A percentile compares a stretch with the other conserved stretches of the same genome.
Conservation (phyloP, 2,113 vertebrate species). For the Poeciliopsis prolifica region DNA sequence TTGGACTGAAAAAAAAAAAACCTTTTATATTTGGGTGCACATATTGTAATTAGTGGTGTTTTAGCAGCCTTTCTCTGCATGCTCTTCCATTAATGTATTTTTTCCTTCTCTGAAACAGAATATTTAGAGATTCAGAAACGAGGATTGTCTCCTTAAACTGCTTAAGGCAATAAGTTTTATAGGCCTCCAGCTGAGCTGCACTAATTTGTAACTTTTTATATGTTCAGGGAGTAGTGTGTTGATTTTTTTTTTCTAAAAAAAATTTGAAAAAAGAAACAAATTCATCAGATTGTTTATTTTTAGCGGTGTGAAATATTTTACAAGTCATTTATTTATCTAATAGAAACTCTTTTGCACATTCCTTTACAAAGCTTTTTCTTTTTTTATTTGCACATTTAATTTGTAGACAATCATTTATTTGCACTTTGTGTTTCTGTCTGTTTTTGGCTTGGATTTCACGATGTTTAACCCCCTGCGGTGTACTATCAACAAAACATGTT, state of each 20-base stretch:
- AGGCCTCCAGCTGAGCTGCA: slow-evolving; percentile 78
- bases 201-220: slow-evolving; percentile 78
- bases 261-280: slow-evolving; percentile 22
- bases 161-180: slow-evolving; percentile 75
- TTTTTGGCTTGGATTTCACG: slow-evolving; percentile 7
- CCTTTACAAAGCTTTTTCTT: no score
- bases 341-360: slow-evolving; percentile 4
- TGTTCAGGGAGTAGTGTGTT: slow-evolving; percentile 68
- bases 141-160: slow-evolving; percentile 63
- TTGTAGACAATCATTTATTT: slow-evolving; percentile 60
- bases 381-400: slow-evolving; percentile 57
- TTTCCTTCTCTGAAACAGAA: slow-evolving; percentile 57
- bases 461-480: slow-evolving; percentile 46
- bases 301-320: slow-evolving; percentile 31
- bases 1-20: slow-evolving; percentile 6
- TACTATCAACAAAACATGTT: slow-evolving; percentile 56
- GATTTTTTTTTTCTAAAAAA: slow-evolving; percentile 52
- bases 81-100: slow-evolving; percentile 55
- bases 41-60: slow-evolving; percentile 54
- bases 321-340: slow-evolving; percentile 27
- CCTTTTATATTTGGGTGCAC: slow-evolving; percentile 52
- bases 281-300: slow-evolving; percentile 46
- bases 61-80: slow-evolving; percentile 61
- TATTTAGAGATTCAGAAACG: slow-evolving; percentile 63
- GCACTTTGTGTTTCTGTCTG: slow-evolving; percentile 39